phyloP scores from a whole-genome alignment of 2,888 invertebrate species.

The Ceraclea dissimilis region DNA sequence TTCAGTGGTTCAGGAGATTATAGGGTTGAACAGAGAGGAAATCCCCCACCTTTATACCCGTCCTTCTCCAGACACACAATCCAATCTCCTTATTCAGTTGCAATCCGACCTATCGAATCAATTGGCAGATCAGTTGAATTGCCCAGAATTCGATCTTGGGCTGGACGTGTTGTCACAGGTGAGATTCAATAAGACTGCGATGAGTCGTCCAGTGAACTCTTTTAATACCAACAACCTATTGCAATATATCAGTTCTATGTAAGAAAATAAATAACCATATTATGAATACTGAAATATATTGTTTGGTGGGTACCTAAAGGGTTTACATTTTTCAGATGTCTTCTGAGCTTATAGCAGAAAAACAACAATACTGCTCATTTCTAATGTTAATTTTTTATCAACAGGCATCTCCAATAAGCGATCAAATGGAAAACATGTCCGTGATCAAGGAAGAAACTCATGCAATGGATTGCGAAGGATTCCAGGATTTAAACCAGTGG shows the following conservation, averaged over 20 bases:
- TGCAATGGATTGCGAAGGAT: constrained; percentile 53
- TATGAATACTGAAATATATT: too few species aligned
- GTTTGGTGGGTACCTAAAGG: not conserved
- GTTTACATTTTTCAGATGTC: not conserved
- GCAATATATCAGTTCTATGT: too few species aligned
- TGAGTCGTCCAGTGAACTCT: constrained; percentile 5
- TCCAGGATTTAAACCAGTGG: constrained; percentile 60
- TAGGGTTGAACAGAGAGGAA: not conserved
- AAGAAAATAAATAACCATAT: too few species aligned
- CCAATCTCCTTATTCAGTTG: constrained; percentile 16
- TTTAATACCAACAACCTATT: too few species aligned
- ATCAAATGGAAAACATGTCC: not conserved
- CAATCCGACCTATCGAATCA: constrained; percentile 20
- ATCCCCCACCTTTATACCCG: constrained; percentile 4
- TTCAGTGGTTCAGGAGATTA: not conserved
- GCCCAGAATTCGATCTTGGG: constrained; percentile 24
- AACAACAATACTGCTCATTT: not conserved
- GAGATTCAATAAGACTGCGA: constrained; percentile 10
- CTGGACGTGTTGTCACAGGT: constrained; percentile 22
- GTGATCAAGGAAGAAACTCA: constrained; percentile 32
- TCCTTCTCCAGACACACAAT: constrained; percentile 6
- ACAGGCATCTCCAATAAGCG: not conserved
- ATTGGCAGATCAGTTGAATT: constrained; percentile 21
- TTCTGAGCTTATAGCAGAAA: not conserved
- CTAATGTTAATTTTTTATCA: not conserved